Evolutionary conservation across 2,113 vertebrate species (phyloP).

Genomic region (Pampusana beccarii): DNA sequence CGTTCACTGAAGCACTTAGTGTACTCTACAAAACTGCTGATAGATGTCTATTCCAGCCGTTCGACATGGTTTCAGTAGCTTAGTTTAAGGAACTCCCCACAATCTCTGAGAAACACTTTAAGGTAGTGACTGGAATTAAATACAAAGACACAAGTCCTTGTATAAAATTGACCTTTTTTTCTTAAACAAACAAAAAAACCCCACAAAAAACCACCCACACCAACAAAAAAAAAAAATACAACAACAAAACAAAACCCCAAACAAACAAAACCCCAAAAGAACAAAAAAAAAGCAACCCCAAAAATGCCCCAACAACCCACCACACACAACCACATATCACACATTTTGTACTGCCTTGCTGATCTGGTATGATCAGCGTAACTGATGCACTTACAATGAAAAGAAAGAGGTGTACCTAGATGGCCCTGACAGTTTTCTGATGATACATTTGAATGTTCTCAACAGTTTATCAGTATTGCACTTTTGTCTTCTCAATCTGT

Average conservation of each 20-base stretch:
- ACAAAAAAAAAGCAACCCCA: background rate
- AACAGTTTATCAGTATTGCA: background rate
- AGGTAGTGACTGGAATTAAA: background rate
- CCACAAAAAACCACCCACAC: too few species aligned
- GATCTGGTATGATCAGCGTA: background rate
- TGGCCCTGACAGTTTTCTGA: background rate
- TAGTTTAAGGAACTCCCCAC: background rate
- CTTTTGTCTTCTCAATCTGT: background rate
- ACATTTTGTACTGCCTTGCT: background rate
- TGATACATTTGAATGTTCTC: background rate
- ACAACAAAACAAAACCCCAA: too few species aligned
- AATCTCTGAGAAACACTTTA: background rate
- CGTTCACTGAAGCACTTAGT: background rate
- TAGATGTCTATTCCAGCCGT: background rate
- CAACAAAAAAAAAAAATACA: too few species aligned
- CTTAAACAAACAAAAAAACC: too few species aligned
- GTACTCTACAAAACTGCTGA: background rate
- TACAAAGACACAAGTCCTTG: background rate
- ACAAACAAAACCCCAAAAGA: background rate
- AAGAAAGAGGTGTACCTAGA: background rate
- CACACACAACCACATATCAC: fast-evolving
- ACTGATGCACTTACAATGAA: background rate
- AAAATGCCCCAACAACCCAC: too few species aligned
- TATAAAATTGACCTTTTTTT: background rate
- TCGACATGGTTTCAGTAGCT: background rate